Base-by-base conservation (phyloP, 92 coral and sea anemone species). In the Chrysogorgia sp. region DNA sequence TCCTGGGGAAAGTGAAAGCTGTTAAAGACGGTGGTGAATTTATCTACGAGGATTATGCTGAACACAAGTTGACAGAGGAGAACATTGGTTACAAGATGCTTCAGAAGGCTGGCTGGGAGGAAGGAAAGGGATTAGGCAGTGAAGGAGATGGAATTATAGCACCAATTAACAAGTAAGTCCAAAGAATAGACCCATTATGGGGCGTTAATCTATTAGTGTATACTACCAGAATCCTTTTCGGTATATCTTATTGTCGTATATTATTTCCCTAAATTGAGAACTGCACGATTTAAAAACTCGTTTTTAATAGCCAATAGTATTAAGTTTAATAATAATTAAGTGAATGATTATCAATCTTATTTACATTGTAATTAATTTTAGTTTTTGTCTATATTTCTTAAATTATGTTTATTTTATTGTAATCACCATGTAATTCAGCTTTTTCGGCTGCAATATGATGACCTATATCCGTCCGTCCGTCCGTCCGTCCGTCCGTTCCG, bases 31-130 rank as follows among this genome's bases (percentile, higher is more conserved):
- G 92, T 7, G 98, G 92, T 63, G 87, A 84, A 30, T 87, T 85
- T 80, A 92, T 89, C 58, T 83, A 91, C 67, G 90, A 93, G 26
- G 98, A 94, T 81, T 94, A 94, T 65, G 96, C 98, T 21, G 98
- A 94, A 86, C 91, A 89, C 80, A 94, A 94, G 81, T 83, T 94
- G 25, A 94, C 90, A 43, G 98, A 94, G 47, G 93, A 90, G 14
- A 94, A 94, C 77, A 92, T 94, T 84, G 98, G 98, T 19, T 94
- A 94, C 79, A 92, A 91, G 86, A 92, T 94, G 98, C 75, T 94
- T 15, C 87, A 87, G 84, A 93, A 90, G 67, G 97, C 98, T 40
- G 98, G 98, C 58, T 94, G 98, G 98, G 74, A 90, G 9, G 98
- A 94, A 74, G 98, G 98, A 20, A 89, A 80, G 67, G 98, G 98